Conservation (phyloP, 2,888 invertebrate species). For the Lacanobia oleracea region DNA sequence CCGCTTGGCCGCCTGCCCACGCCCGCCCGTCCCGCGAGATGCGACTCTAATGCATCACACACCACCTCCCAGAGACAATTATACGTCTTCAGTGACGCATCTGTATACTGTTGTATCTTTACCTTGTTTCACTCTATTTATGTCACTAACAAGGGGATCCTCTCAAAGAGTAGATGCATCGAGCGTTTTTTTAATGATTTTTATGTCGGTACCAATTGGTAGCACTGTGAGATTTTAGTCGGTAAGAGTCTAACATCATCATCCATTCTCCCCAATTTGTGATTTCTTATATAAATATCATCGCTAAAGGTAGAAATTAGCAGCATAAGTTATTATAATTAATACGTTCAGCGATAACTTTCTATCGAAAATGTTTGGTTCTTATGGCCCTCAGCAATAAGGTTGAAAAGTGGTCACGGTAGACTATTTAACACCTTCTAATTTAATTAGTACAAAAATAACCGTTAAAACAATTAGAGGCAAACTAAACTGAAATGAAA, state of each 20-base stretch:
- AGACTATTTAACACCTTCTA: neutral
- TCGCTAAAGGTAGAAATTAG: too few species aligned
- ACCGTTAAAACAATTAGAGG: neutral
- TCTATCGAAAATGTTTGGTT: neutral
- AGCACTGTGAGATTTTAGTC: neutral
- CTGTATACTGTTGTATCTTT: constrained; percentile 22
- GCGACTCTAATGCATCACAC: constrained; percentile 67
- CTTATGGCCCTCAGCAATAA: neutral
- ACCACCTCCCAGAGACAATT: constrained; percentile 28
- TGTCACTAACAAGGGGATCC: constrained; percentile 10
- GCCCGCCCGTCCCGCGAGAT: constrained; percentile 65
- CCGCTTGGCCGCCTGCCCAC: constrained; percentile 77
- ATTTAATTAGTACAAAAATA: neutral
- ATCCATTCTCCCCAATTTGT: neutral
- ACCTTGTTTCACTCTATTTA: constrained; percentile 30
- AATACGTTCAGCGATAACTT: neutral
- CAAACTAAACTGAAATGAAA: constrained; percentile 16
- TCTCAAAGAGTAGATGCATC: neutral
- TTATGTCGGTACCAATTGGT: neutral
- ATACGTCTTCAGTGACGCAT: constrained; percentile 38
- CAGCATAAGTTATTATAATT: neutral
- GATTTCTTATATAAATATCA: too few species aligned
- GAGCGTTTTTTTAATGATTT: neutral
- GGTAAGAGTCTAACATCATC: neutral
- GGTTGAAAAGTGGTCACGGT: neutral